Evolutionary conservation across 1,140 invertebrate genomes (phyloP).

Genomic region (Drosophila gunungcola): DNA sequence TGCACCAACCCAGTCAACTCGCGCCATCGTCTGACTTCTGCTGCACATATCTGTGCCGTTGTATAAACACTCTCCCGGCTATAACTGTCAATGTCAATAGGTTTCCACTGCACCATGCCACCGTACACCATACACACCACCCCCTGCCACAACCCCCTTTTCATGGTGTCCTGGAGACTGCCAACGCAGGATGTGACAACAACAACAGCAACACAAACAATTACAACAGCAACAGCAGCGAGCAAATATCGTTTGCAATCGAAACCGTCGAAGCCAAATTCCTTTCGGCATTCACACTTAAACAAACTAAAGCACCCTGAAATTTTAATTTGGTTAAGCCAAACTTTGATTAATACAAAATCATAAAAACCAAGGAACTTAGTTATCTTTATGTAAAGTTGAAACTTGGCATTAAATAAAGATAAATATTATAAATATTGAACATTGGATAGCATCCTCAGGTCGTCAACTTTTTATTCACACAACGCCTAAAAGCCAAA

Average conservation of each 20-base stretch:
- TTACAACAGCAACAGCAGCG: constrained; percentile 3
- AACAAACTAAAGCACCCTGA: neutral
- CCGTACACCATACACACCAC: neutral
- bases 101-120: constrained; percentile 6
- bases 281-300: constrained; percentile 21
- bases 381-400: too few relatives aligned
- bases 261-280: constrained; percentile 43
- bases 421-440: too few relatives aligned
- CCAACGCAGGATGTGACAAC: constrained; percentile 58
- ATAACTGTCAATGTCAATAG: constrained; percentile 79
- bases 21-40: constrained; percentile 26
- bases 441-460: too few relatives aligned
- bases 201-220: constrained; percentile 20
- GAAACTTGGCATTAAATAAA: too few relatives aligned
- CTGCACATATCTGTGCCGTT: constrained; percentile 48
- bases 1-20: neutral
- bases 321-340: neutral
- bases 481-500: too few relatives aligned
- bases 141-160: neutral
- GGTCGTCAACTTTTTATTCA: too few relatives aligned
- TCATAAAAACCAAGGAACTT: too few relatives aligned
- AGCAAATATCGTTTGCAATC: constrained; percentile 47
- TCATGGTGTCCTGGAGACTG: constrained; percentile 44
- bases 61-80: constrained; percentile 68
- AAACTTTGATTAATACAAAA: too few relatives aligned